A percentile compares a stretch with the other conserved stretches of the same genome.
These are phyloP conservation scores for Pseudoatta argentina DNA, from an alignment of 1,140 invertebrate genomes.

Conservation along the genomic window DNA sequence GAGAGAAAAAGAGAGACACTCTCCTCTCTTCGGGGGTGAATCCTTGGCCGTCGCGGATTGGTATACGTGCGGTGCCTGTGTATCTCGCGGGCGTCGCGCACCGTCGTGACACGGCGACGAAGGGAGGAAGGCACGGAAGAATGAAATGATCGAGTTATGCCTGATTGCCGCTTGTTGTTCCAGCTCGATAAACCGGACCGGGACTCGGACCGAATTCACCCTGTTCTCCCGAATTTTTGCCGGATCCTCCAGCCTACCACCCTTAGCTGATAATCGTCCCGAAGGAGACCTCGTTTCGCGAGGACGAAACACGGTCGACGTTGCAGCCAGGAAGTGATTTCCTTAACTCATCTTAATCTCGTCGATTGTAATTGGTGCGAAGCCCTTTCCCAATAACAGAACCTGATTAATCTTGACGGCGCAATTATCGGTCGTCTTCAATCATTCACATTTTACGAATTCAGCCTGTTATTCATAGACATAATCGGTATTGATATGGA, in stretches of 20 bases:
- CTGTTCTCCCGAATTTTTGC: constrained; percentile 75
- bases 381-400: background rate
- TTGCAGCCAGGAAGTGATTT: constrained; percentile 16
- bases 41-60: background rate
- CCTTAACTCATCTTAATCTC: constrained; percentile 31
- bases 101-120: constrained; percentile 49
- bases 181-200: constrained; percentile 82
- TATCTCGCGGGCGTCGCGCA: constrained; percentile 61
- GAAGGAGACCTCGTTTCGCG: background rate
- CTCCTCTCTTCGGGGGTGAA: background rate
- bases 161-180: constrained; percentile 84
- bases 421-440: background rate
- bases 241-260: constrained; percentile 50
- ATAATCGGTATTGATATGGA: background rate
- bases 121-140: constrained; percentile 77
- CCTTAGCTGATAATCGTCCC: constrained; percentile 35
- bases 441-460: background rate
- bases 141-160: constrained; percentile 84
- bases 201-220: constrained; percentile 76
- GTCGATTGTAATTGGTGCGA: background rate
- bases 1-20: background rate
- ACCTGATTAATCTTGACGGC: background rate
- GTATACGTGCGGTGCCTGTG: constrained; percentile 41
- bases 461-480: background rate
- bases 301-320: background rate